These are phyloP conservation scores for Anguilla pacifica DNA, from an alignment of 2,797 vertebrate species.

Conservation along the genomic window DNA sequence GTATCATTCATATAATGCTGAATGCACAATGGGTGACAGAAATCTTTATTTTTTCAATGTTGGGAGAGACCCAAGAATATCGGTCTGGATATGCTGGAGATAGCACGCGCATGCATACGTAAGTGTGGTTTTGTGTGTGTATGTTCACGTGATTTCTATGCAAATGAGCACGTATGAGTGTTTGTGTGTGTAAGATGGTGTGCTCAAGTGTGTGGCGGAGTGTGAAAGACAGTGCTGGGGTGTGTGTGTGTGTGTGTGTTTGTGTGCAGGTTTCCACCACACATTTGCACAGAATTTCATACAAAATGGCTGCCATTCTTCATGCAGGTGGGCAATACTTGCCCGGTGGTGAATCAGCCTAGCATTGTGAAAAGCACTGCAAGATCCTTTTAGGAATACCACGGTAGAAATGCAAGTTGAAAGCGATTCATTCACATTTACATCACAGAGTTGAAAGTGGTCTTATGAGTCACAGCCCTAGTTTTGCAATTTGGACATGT, in stretches of 20 bases:
- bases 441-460: too few species aligned
- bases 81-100: not conserved
- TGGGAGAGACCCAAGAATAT: not conserved
- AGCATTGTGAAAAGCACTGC: not conserved
- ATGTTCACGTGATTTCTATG: too few species aligned
- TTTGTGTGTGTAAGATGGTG: not conserved
- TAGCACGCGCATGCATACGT: too few species aligned
- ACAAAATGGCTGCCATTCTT: not conserved
- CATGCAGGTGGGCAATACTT: not conserved
- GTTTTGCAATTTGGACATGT: too few species aligned
- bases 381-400: too few species aligned
- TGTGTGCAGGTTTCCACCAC: not conserved
- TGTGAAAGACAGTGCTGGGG: not conserved
- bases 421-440: not conserved
- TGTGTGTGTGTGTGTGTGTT: not conserved
- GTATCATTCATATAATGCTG: not conserved
- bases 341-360: not conserved
- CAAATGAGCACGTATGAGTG: not conserved
- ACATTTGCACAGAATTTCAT: too few species aligned
- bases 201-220: not conserved
- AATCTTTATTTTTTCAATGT: not conserved
- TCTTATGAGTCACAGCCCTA: too few species aligned
- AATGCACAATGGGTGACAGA: not conserved
- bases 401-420: not conserved
- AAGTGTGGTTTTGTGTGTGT: too few species aligned